A percentile compares a stretch with the other conserved stretches of the same genome.
Evolutionary conservation across 2,113 vertebrate species (phyloP).

Genomic region (Vulpes vulpes): DNA sequence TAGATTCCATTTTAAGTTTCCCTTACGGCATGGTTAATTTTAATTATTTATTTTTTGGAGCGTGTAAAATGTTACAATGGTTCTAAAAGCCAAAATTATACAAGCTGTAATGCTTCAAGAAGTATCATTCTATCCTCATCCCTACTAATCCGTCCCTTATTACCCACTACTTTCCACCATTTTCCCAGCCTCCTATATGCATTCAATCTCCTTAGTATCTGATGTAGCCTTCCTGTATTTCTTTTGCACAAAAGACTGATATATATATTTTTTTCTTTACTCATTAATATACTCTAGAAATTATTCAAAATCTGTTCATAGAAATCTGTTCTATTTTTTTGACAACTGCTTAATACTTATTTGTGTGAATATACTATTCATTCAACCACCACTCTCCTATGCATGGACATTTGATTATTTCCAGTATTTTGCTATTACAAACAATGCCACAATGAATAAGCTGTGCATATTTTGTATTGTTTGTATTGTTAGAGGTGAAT

Average conservation of each 20-base stretch:
- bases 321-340: neutral
- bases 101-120: neutral
- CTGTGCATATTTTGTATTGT: neutral
- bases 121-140: neutral
- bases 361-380: neutral
- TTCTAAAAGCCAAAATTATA: neutral
- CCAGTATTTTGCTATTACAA: neutral
- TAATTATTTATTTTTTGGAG: constrained; percentile 2
- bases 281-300: neutral
- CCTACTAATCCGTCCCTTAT: neutral
- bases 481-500: neutral
- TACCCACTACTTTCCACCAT: neutral
- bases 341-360: neutral
- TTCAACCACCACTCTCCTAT: neutral
- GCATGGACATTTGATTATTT: neutral
- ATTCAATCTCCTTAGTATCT: neutral
- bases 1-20: neutral
- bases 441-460: neutral
- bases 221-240: neutral
- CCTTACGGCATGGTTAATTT: neutral
- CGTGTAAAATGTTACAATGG: neutral
- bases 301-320: neutral
- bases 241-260: neutral
- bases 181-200: neutral
- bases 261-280: neutral